Conservation (phyloP, 2,113 vertebrate species). For the Beaufortia kweichowensis region DNA sequence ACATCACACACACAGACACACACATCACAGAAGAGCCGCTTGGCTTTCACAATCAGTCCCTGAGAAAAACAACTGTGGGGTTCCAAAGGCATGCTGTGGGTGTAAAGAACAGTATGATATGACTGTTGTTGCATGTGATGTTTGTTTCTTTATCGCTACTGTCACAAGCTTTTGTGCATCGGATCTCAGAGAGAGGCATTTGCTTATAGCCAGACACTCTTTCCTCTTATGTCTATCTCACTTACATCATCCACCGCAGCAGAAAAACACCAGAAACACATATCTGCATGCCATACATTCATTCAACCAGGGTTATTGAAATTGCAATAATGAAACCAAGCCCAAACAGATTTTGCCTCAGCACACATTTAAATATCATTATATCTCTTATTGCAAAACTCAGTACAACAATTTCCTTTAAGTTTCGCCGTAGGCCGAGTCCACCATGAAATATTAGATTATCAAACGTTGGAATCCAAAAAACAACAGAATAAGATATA, state of each 20-base stretch:
- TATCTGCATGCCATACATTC: background rate
- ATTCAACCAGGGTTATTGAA: background rate
- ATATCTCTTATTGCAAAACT: slow-evolving; percentile 1
- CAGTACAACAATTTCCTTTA: background rate
- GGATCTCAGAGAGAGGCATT: background rate
- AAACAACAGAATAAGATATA: background rate
- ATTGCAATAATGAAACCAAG: slow-evolving; percentile 22
- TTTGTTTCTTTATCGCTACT: background rate
- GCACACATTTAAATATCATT: slow-evolving; percentile 9
- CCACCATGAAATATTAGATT: slow-evolving; percentile 9
- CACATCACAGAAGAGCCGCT: background rate
- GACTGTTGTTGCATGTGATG: background rate
- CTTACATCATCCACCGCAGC: background rate
- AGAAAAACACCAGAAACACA: background rate
- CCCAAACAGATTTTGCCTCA: background rate
- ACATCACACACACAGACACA: background rate
- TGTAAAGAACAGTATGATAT: slow-evolving; percentile 9
- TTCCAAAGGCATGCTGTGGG: background rate
- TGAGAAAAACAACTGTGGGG: slow-evolving; percentile 8
- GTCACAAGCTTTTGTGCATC: background rate
- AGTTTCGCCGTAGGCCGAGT: slow-evolving; percentile 1
- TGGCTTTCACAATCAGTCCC: background rate
- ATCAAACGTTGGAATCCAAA: background rate
- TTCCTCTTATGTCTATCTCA: background rate
- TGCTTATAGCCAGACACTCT: background rate